Evolutionary conservation across 2,888 invertebrate genomes (phyloP).

Genomic region (Belgica antarctica): DNA sequence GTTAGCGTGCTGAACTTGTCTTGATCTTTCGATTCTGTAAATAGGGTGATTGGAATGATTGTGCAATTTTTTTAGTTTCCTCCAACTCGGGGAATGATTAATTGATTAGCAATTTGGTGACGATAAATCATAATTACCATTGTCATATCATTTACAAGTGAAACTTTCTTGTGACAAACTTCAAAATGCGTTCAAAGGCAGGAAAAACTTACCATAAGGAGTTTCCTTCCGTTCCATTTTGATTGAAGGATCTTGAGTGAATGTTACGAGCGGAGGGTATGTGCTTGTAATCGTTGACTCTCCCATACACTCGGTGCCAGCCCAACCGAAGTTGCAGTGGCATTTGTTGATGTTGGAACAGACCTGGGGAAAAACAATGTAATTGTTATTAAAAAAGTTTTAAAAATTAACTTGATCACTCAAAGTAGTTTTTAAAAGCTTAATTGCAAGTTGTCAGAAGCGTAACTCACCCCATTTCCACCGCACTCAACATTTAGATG

Average conservation of each 20-base stretch:
- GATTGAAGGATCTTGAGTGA: constrained; percentile 59
- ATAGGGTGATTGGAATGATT: background rate
- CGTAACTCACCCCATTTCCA: constrained; percentile 92
- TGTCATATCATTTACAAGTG: constrained; percentile 37
- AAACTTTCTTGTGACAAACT: background rate
- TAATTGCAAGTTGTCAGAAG: no score
- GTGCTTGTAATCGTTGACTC: constrained; percentile 67
- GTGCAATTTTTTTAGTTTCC: background rate
- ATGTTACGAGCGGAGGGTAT: constrained; percentile 54
- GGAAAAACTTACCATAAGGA: constrained; percentile 70
- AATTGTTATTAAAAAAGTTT: no score
- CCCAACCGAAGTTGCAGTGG: constrained; percentile 85
- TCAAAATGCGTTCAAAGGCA: background rate
- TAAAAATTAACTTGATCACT: background rate
- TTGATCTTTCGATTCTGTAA: constrained; percentile 71
- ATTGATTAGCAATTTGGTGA: background rate
- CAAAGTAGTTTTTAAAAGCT: background rate
- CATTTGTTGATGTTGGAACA: constrained; percentile 93
- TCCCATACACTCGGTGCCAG: constrained; percentile 82
- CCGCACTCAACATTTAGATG: constrained; percentile 87
- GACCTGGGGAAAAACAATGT: constrained; percentile 63
- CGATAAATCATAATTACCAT: constrained; percentile 20
- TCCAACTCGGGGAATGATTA: background rate
- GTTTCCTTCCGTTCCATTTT: constrained; percentile 86
- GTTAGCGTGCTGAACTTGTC: constrained; percentile 84